A percentile compares a stretch with the other conserved stretches of the same genome.
These are phyloP conservation scores for Streptopelia turtur DNA, from an alignment of 2,797 vertebrate genomes.

Conservation along the genomic window DNA sequence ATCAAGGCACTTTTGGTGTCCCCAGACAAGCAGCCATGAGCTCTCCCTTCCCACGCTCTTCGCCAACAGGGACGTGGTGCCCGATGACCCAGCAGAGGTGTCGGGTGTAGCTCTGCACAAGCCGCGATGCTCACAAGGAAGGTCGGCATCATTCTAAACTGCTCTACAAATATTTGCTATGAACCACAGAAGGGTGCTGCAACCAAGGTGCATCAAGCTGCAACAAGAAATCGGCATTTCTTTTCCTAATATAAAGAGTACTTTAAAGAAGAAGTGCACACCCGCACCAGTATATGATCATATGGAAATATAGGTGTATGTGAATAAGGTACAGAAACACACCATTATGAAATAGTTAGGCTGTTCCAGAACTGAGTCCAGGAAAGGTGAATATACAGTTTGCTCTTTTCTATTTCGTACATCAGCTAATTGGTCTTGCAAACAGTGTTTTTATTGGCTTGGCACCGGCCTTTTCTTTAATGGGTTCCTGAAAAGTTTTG, in stretches of 20 bases:
- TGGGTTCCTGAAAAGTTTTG: background rate
- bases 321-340: background rate
- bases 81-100: background rate
- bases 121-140: background rate
- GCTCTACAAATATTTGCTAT: background rate
- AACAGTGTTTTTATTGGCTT: background rate
- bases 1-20: background rate
- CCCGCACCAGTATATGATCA: too few species aligned
- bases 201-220: too few species aligned
- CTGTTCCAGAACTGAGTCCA: background rate
- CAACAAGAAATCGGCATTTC: background rate
- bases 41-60: background rate
- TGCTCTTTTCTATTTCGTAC: background rate
- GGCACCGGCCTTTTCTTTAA: background rate
- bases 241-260: background rate
- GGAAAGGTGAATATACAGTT: background rate
- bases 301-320: background rate
- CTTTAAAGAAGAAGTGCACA: background rate
- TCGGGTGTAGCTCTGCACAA: background rate
- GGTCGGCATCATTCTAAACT: background rate
- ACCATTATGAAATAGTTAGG: background rate
- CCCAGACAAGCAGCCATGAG: background rate
- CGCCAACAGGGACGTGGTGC: accelerated
- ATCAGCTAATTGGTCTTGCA: background rate
- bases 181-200: background rate